Evolutionary conservation across 2,797 vertebrate species (phyloP).

Genomic region (Simalia tracyae): DNA sequence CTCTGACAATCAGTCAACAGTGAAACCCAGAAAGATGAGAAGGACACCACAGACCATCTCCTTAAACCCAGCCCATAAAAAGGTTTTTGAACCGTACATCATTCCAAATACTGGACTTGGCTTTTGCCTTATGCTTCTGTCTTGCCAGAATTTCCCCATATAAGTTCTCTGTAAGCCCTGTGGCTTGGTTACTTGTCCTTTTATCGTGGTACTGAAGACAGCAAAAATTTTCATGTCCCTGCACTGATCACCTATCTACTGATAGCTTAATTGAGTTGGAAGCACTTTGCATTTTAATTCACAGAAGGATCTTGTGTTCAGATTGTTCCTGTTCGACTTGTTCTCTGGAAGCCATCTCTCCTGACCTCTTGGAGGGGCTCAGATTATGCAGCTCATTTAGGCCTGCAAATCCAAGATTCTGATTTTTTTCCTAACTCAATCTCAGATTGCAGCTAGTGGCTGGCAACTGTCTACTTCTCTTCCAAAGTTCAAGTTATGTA

Average conservation of each 20-base stretch:
- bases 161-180: not conserved
- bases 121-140: not conserved
- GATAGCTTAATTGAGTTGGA: not conserved
- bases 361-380: not conserved
- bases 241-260: not conserved
- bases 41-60: not conserved
- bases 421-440: not conserved
- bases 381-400: not conserved
- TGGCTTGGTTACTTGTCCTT: not conserved
- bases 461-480: not conserved
- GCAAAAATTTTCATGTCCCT: not conserved
- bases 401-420: not conserved
- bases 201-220: not conserved
- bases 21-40: not conserved
- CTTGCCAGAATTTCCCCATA: not conserved
- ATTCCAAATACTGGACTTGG: not conserved
- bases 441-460: not conserved
- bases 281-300: not conserved
- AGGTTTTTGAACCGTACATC: not conserved
- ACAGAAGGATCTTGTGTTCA: not conserved
- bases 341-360: not conserved
- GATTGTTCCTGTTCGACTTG: not conserved
- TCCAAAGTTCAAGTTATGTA: not conserved
- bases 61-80: not conserved
- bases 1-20: not conserved